phyloP scores from a whole-genome alignment of 2,113 vertebrate species.

The Ceyx cyanopectus region DNA sequence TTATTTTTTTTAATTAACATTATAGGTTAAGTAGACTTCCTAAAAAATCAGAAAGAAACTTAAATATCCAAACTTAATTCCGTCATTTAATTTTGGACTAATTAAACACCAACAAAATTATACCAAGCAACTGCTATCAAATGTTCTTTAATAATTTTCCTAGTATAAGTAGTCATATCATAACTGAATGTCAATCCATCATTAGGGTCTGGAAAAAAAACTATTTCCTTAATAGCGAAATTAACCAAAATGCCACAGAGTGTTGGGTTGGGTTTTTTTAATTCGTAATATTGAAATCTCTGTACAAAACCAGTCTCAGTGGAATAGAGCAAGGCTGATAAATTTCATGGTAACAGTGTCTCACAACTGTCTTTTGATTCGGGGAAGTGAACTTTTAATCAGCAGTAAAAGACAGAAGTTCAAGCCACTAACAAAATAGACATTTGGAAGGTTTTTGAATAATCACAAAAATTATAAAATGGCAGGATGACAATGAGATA shows the following conservation, averaged over 20 bases:
- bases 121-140: background rate
- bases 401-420: background rate
- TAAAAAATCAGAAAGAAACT: background rate
- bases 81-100: conserved; percentile 11
- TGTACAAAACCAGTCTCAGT: background rate
- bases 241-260: conserved; percentile 36
- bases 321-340: background rate
- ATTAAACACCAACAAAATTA: conserved; percentile 3
- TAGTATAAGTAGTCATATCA: conserved; percentile 1
- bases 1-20: background rate
- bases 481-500: background rate
- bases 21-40: background rate
- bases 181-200: conserved; percentile 45
- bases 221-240: conserved; percentile 36
- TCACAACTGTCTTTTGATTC: background rate
- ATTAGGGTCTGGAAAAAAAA: background rate
- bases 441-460: background rate
- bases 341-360: background rate
- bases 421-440: background rate
- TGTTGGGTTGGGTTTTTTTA: background rate
- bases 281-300: background rate
- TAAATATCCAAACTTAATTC: background rate
- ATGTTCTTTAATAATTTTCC: conserved; percentile 32
- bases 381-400: background rate
- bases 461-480: background rate